phyloP scores from a whole-genome alignment of 2,797 vertebrate genomes.

The Tangara arthus region DNA sequence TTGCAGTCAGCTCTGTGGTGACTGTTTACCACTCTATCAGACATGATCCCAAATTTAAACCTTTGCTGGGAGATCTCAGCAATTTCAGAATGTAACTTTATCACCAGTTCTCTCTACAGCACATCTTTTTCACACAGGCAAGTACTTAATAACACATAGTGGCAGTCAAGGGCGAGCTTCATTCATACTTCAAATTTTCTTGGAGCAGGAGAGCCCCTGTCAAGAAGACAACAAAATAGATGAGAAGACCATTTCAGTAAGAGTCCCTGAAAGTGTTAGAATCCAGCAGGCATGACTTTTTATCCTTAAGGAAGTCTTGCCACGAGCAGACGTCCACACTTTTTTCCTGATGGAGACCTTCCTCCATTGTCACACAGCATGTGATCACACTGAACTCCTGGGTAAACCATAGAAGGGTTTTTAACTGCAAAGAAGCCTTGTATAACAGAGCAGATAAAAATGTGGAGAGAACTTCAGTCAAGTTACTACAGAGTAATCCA shows the following conservation, averaged over 20 bases:
- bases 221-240: not conserved
- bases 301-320: not conserved
- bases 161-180: not conserved
- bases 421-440: not conserved
- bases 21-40: not conserved
- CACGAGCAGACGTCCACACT: rapidly evolving
- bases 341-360: not conserved
- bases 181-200: not conserved
- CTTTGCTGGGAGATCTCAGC: not conserved
- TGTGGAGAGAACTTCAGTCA: not conserved
- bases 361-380: not conserved
- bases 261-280: not conserved
- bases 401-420: not conserved
- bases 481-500: not conserved
- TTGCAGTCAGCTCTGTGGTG: not conserved
- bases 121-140: not conserved
- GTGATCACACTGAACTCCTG: not conserved
- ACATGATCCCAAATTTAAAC: not conserved
- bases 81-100: not conserved
- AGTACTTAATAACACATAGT: not conserved
- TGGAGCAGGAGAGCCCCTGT: not conserved
- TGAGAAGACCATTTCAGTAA: not conserved
- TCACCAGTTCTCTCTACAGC: not conserved
- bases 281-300: not conserved
- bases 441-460: not conserved